These are phyloP conservation scores for Gambusia affinis DNA, from an alignment of 2,113 vertebrate genomes.

Conservation along the genomic window DNA sequence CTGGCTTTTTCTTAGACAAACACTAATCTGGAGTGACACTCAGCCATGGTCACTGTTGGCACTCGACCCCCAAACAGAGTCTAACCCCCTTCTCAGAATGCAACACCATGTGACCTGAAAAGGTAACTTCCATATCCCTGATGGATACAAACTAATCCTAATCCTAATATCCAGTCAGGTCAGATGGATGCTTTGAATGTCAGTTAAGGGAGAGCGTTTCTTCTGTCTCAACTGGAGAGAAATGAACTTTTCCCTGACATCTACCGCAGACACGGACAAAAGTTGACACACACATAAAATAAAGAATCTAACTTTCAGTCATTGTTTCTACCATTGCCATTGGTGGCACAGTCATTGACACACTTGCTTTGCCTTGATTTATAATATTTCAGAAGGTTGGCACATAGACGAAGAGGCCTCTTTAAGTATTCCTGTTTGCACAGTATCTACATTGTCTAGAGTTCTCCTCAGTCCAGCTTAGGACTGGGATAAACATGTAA, in stretches of 20 bases:
- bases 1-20: conserved; percentile 38
- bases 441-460: too few relatives aligned
- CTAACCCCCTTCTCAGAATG: conserved; percentile 11
- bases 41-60: conserved; percentile 42
- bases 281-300: background rate
- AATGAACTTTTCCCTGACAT: conserved; percentile 43
- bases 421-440: too few relatives aligned
- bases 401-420: background rate
- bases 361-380: too few relatives aligned
- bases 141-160: conserved; percentile 56
- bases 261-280: background rate
- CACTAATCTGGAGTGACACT: conserved; percentile 67
- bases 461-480: too few relatives aligned
- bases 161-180: conserved; percentile 48
- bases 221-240: conserved; percentile 17
- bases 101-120: conserved; percentile 55
- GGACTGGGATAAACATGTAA: too few relatives aligned
- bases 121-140: conserved; percentile 48
- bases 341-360: too few relatives aligned
- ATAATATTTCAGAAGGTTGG: too few relatives aligned
- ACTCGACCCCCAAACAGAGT: conserved; percentile 15
- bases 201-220: conserved; percentile 18
- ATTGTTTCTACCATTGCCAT: too few relatives aligned
- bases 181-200: conserved; percentile 33
- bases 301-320: background rate